Conservation (phyloP, 30 jellyfish, hydroid and myxozoan genomes). For the Aurelia sp. region DNA sequence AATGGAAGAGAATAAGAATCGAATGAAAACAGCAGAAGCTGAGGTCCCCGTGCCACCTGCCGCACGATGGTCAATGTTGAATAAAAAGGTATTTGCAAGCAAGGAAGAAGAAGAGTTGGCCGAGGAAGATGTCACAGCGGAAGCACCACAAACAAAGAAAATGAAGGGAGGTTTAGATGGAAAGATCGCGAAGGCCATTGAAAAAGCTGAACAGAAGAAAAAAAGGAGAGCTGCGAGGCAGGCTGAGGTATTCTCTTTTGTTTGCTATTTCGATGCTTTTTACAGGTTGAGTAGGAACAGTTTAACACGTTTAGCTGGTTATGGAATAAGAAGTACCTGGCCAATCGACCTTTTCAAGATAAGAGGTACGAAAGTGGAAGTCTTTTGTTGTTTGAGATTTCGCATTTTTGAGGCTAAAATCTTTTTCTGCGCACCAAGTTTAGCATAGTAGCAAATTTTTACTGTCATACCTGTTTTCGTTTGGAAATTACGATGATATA, state of each 20-base stretch:
- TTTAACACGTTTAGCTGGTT: too few species aligned
- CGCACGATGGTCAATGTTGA: constrained; percentile 27
- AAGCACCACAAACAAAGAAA: constrained; percentile 43
- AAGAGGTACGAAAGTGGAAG: too few species aligned
- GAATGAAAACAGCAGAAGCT: constrained; percentile 20
- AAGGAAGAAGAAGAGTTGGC: constrained; percentile 21
- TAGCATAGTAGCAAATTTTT: too few species aligned
- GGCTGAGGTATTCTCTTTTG: constrained; percentile 72
- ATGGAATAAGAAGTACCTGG: too few species aligned
- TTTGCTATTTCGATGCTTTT: too few species aligned
- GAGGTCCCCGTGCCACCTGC: constrained; percentile 16
- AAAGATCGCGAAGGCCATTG: constrained; percentile 92
- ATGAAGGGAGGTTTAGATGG: constrained; percentile 74
- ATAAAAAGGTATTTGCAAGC: constrained; percentile 6
- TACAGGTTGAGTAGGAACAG: too few species aligned
- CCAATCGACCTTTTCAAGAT: too few species aligned
- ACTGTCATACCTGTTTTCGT: too few species aligned
- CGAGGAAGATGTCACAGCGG: constrained; percentile 25
- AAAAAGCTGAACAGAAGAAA: constrained; percentile 94
- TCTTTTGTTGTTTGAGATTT: too few species aligned
- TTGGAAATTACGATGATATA: too few species aligned
- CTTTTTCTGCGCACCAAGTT: too few species aligned
- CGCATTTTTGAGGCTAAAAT: too few species aligned
- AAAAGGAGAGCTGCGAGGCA: constrained; percentile 84
- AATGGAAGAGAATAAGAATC: constrained; percentile 56